Evolutionary conservation across 2,888 invertebrate species (phyloP).

Genomic region (Lithophane leautieri): DNA sequence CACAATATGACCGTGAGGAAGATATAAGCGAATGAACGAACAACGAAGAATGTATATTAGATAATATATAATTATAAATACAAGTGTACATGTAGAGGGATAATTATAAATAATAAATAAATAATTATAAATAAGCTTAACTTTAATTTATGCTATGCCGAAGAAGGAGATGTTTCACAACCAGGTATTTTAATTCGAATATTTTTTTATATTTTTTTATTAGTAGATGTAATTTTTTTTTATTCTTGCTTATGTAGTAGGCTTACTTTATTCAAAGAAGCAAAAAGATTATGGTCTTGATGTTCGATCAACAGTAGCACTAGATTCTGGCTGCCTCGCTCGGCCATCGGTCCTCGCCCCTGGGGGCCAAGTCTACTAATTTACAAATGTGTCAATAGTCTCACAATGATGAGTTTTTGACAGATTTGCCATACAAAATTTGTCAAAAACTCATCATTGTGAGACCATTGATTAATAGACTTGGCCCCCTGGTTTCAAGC

Average conservation of each 20-base stretch:
- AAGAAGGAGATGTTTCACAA: conserved; percentile 92
- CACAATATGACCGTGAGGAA: conserved; percentile 54
- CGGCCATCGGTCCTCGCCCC: no score
- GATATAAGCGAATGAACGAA: conserved; percentile 55
- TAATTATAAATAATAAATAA: conserved; percentile 47
- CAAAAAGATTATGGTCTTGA: background rate
- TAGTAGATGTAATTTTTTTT: background rate
- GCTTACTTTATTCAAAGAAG: background rate
- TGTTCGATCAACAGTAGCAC: no score
- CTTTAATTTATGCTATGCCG: conserved; percentile 70
- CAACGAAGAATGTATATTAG: conserved; percentile 53
- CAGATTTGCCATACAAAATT: no score
- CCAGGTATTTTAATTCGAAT: conserved; percentile 88
- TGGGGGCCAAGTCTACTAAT: no score
- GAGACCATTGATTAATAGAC: no score
- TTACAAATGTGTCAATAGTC: no score
- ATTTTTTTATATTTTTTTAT: background rate
- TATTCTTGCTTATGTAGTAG: background rate
- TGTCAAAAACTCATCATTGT: no score
- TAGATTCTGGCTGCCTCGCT: no score
- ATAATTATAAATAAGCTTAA: conserved; percentile 51
- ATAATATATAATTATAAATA: conserved; percentile 33
- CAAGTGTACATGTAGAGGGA: conserved; percentile 42
- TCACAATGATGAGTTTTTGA: no score
- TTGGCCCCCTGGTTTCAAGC: no score